Base-by-base conservation (phyloP, 2,888 invertebrate species). In the Noctua comes region DNA sequence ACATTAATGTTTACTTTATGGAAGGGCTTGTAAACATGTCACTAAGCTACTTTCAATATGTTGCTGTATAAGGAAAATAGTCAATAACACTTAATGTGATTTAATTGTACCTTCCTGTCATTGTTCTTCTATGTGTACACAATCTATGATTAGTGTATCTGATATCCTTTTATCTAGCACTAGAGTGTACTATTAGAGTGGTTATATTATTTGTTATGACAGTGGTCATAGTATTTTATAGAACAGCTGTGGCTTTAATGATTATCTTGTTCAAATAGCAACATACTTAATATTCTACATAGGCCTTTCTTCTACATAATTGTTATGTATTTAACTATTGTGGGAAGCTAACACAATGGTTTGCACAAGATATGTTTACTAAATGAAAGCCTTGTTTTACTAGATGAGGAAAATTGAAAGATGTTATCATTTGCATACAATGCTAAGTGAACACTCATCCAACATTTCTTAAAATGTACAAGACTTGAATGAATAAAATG, bases 1-100 rank as follows among this genome's bases (percentile, higher is more conserved):
- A 95, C 96, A 95, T 95, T 93, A 95, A 92, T 94, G 92, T 93
- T 92, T 90, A 92, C 90, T 88, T 88, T 88, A 89, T 88, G 89
- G 89, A 89, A 86, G 91, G 90, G 89, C 89, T 90, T 89, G 85
- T 90, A 90, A 93, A 91, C 90, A 91, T 90, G 90, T 91, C 87
- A 86, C 78, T 87, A 81, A 79, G 84, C 85, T 90, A 94, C 94
- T 95, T 95, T 95, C 94, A 93, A 94, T 89, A 90, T 86, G 77
- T 88, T 73, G 83, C 84, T 88, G 84, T 87, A 83, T 89, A 89
- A 92, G 93, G 93, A 94, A 93, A 94, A 92, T 89, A 79, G 79
- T 85, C 84, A 87, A 87, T 89, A 85, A 77, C 79, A 84, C 77
- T 74, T 88, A 88, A 88, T 89, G 74, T 89, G 75, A 82, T 85